Evolutionary conservation across 2,888 invertebrate genomes (phyloP).

Genomic region (Elegia similella): DNA sequence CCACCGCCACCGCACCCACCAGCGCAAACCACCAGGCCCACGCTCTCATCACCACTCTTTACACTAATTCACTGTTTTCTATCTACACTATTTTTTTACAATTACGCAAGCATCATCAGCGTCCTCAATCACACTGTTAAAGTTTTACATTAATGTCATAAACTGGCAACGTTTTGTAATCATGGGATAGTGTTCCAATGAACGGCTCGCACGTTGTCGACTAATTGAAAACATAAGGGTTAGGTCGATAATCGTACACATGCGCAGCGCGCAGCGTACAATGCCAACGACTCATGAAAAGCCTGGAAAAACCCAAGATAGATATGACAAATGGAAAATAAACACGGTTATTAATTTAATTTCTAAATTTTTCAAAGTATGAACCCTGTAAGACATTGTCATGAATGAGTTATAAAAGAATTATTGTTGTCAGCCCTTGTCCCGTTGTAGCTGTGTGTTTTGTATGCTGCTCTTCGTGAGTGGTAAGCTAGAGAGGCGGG

Average conservation of each 20-base stretch:
- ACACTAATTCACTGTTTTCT: neutral
- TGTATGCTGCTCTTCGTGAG: constrained; percentile 18
- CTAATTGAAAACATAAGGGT: constrained; percentile 11
- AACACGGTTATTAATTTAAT: no score
- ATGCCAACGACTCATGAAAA: neutral
- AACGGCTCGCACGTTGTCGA: constrained; percentile 1
- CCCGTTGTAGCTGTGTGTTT: neutral
- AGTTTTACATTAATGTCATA: no score
- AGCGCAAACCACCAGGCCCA: constrained; percentile 44
- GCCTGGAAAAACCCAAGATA: neutral
- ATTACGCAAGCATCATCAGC: neutral
- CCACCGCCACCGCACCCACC: constrained; percentile 46
- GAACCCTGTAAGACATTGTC: no score
- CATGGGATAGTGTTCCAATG: neutral
- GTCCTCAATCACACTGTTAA: no score
- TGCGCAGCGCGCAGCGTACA: constrained; percentile 35
- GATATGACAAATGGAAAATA: neutral
- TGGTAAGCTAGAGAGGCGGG: constrained; percentile 11
- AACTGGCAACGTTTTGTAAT: neutral
- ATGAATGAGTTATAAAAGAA: no score
- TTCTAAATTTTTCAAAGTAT: no score
- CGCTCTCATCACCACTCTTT: constrained; percentile 30
- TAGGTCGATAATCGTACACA: constrained; percentile 46
- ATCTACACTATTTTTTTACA: neutral
- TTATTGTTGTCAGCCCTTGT: neutral